Evolutionary conservation across 2,888 invertebrate species (phyloP).

Genomic region (Slavum lentiscoides): DNA sequence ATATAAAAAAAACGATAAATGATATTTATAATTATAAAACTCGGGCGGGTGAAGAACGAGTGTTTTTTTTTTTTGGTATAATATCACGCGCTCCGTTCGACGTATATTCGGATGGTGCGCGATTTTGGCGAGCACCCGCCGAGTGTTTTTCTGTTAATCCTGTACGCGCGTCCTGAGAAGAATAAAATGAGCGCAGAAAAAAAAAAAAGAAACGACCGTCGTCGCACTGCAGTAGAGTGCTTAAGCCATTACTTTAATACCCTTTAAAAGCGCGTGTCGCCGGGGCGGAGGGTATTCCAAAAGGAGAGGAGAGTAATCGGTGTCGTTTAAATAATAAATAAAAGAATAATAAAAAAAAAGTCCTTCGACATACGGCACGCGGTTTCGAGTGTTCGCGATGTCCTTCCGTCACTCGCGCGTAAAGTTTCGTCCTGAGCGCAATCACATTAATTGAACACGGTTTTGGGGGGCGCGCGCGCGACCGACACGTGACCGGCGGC

Average conservation of each 20-base stretch:
- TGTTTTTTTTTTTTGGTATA: too few relatives aligned
- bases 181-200: background rate
- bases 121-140: too few relatives aligned
- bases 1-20: too few relatives aligned
- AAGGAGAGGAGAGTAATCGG: background rate
- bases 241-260: too few relatives aligned
- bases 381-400: conserved; percentile 15
- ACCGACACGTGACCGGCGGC: conserved; percentile 31
- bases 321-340: conserved; percentile 1
- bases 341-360: background rate
- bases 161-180: background rate
- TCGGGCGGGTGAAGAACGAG: too few relatives aligned
- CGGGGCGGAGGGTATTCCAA: too few relatives aligned
- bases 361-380: conserved; percentile 13
- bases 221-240: too few relatives aligned
- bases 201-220: background rate
- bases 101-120: background rate
- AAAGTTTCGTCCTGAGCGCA: background rate
- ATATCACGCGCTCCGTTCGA: too few relatives aligned
- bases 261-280: too few relatives aligned
- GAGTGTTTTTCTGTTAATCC: conserved; percentile 23
- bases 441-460: conserved; percentile 43
- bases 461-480: conserved; percentile 22
- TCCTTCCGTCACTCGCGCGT: background rate
- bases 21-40: too few relatives aligned